These are phyloP conservation scores for Ibycter americanus DNA, from an alignment of 2,797 vertebrate genomes.

Conservation along the genomic window DNA sequence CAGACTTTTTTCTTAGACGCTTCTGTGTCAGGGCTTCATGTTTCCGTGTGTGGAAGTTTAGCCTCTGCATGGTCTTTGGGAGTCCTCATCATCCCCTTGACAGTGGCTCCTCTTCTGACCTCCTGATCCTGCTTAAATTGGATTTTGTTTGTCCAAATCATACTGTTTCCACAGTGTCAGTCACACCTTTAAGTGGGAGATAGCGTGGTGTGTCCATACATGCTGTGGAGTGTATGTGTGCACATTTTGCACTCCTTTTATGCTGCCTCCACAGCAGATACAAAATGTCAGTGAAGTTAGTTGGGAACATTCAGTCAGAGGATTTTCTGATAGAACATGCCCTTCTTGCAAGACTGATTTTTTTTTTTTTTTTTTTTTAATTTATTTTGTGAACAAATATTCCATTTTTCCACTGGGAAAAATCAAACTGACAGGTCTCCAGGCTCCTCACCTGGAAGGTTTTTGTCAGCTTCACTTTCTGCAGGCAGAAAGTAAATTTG, in stretches of 20 bases:
- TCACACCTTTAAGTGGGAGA: background rate
- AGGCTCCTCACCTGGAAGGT: background rate
- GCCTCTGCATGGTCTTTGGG: background rate
- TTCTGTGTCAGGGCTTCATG: background rate
- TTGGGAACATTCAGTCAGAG: background rate
- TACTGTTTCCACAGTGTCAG: background rate
- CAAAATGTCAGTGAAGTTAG: background rate
- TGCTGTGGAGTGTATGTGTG: background rate
- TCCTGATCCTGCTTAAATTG: background rate
- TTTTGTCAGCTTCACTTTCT: background rate
- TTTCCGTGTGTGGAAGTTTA: background rate
- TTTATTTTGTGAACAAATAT: conserved; percentile 1
- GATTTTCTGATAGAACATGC: background rate
- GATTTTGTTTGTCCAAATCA: background rate
- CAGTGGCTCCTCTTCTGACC: background rate
- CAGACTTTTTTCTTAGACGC: background rate
- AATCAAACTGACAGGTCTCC: conserved; percentile 8
- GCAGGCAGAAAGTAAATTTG: background rate
- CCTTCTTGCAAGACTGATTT: background rate
- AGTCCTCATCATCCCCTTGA: background rate
- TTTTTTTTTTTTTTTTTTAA: background rate
- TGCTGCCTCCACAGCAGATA: background rate
- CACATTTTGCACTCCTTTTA: background rate
- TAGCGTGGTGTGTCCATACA: accelerated
- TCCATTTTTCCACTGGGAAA: background rate